phyloP scores from a whole-genome alignment of 2,888 invertebrate genomes.

The Miltochrista miniata region DNA sequence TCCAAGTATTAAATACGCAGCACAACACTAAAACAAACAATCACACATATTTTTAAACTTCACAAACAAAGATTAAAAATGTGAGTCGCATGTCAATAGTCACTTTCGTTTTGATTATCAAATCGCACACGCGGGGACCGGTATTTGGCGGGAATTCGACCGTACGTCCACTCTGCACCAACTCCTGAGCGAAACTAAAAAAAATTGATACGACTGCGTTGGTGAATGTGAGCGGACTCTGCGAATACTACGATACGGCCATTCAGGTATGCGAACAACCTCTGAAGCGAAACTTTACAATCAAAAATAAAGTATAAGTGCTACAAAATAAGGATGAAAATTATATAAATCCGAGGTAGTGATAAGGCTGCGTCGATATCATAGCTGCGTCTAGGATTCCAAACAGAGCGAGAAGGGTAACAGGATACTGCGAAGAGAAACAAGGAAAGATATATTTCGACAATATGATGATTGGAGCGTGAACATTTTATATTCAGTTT shows the following conservation, averaged over 20 bases:
- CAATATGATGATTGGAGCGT: conserved; percentile 78
- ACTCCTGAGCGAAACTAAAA: conserved; percentile 56
- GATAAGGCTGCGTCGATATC: conserved; percentile 82
- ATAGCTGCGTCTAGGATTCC: conserved; percentile 78
- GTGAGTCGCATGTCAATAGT: conserved; percentile 46
- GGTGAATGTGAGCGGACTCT: conserved; percentile 63
- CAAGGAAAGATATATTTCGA: conserved; percentile 52
- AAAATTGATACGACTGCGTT: conserved; percentile 7
- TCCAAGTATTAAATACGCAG: conserved; percentile 40
- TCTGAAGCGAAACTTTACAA: conserved; percentile 52
- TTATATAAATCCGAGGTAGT: conserved; percentile 46
- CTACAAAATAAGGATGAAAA: conserved; percentile 47
- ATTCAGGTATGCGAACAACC: conserved; percentile 80
- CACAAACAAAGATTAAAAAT: conserved; percentile 61
- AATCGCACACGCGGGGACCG: conserved; percentile 60
- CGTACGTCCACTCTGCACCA: conserved; percentile 26
- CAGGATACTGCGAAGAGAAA: conserved; percentile 32
- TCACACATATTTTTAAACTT: conserved; percentile 69
- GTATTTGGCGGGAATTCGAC: conserved; percentile 28
- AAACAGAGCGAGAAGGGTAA: conserved; percentile 55
- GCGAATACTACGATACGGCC: conserved; percentile 78
- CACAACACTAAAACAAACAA: conserved; percentile 44
- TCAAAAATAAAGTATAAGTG: conserved; percentile 54
- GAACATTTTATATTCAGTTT: conserved; percentile 77
- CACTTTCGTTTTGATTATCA: conserved; percentile 37